Evolutionary conservation across 2,797 vertebrate species (phyloP), one percentile per base, ranked within the genome.

Genomic region (Tangara arthus): DNA sequence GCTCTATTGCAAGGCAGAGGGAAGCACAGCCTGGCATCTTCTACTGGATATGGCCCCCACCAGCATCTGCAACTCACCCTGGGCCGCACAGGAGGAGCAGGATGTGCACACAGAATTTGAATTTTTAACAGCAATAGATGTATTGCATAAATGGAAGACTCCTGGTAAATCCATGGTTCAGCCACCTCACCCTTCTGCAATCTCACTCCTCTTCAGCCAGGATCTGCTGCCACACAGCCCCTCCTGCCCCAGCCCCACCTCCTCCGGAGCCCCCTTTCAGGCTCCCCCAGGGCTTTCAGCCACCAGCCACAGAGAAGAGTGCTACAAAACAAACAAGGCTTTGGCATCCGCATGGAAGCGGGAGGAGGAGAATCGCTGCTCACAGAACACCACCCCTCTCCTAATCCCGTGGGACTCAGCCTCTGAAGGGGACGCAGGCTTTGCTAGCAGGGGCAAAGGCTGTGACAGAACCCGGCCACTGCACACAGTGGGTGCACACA

Each of bases 1-100:
- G 56, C 41, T 50, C n/a, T 10, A 41, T 2, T 32, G 34, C 32
- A 44, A 34, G 19, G 13, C 18, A 59, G 68, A 55, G 34, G 19
- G 30, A 35, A 52, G 28, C 2, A 2, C 44, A 81, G 35, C 8
- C 69, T 68, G 42, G 5, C 1, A 15, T 28, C 2, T 1, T 24
- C 73, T 50, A 1, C 44, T 6, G 23, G 34, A 5, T 11, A 1
- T 2, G 9, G 34, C 32, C 53, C 32, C 15, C 0, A 0, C 30
- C 65, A 49, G 22, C n/a, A 32, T 2, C 10, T 0, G 18, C 11
- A 34, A 4, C 26, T 1, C 20, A 17, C 14, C 14, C 27, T 24
- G 42, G 27, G 37, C n/a, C 71, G 39, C 41, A 20, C 39, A 22
- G 32, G 14, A 46, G 18, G 3, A 79, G 22, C 21, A 39, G 34